Conservation (phyloP, 2,888 invertebrate genomes). For the Ormyrus nitidulus region DNA sequence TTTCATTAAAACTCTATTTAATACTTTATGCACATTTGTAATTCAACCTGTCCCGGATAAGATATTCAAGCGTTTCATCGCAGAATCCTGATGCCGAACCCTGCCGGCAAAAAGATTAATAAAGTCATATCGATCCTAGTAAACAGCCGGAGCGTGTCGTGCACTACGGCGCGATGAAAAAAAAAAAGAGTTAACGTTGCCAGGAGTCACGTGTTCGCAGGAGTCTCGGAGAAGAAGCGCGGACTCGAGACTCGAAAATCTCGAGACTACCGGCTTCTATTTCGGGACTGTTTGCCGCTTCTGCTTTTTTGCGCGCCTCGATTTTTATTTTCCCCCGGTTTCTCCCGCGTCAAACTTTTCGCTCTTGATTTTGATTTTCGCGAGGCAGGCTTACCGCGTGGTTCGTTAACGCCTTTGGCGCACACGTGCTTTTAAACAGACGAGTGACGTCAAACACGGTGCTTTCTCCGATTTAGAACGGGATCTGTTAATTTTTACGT, state of each 20-base stretch:
- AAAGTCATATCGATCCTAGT: conserved; percentile 6
- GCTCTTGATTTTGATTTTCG: not conserved
- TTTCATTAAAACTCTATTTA: no score
- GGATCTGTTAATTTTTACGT: no score
- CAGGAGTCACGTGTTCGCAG: no score
- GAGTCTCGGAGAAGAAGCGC: not conserved
- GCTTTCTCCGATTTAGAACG: no score
- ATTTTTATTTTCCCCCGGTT: not conserved
- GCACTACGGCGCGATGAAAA: not conserved
- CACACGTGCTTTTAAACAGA: not conserved
- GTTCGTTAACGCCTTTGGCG: not conserved
- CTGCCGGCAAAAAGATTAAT: not conserved
- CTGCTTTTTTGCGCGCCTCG: no score
- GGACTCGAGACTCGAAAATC: not conserved
- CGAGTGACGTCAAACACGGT: no score
- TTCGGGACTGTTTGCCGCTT: not conserved
- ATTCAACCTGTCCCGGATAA: no score
- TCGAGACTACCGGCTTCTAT: not conserved
- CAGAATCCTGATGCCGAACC: no score
- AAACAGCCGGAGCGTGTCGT: not conserved
- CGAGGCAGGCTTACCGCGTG: not conserved
- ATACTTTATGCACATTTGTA: no score
- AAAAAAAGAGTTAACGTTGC: not conserved
- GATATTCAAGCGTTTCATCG: no score
- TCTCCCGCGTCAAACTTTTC: not conserved